Evolutionary conservation across 2,797 vertebrate genomes (phyloP).

Genomic region (Sylvilagus floridanus): DNA sequence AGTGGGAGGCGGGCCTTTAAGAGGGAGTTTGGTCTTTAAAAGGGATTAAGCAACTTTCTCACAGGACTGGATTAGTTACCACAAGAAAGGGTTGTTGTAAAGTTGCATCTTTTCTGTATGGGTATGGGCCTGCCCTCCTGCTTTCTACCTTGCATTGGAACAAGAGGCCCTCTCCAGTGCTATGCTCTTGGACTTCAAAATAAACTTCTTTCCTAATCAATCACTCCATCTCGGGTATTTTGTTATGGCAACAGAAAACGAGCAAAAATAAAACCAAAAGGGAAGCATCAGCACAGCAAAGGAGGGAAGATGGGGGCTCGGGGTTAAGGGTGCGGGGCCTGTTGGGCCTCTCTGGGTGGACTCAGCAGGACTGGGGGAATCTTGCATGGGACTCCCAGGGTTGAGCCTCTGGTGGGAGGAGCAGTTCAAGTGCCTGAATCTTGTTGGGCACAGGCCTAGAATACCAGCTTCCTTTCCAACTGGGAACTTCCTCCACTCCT

Average conservation of each 20-base stretch:
- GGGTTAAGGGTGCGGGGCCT: fast-evolving
- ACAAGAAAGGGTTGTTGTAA: background rate
- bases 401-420: background rate
- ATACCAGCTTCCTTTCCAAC: background rate
- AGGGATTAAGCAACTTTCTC: background rate
- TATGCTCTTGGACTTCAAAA: background rate
- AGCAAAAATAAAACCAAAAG: background rate
- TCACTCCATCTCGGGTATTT: background rate
- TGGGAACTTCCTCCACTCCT: background rate
- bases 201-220: background rate
- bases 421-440: background rate
- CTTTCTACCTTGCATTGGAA: background rate
- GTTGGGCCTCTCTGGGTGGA: background rate
- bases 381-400: background rate
- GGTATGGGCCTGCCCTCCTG: background rate
- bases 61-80: background rate
- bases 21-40: background rate
- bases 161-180: background rate
- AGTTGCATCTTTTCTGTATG: background rate
- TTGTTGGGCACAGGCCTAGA: background rate
- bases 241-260: background rate
- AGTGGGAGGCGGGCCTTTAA: background rate
- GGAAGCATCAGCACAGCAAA: background rate
- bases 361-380: background rate
- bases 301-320: background rate